A percentile compares a stretch with the other conserved stretches of the same genome.
Conservation (phyloP, 2,797 vertebrate genomes). For the Octomys mimax region DNA sequence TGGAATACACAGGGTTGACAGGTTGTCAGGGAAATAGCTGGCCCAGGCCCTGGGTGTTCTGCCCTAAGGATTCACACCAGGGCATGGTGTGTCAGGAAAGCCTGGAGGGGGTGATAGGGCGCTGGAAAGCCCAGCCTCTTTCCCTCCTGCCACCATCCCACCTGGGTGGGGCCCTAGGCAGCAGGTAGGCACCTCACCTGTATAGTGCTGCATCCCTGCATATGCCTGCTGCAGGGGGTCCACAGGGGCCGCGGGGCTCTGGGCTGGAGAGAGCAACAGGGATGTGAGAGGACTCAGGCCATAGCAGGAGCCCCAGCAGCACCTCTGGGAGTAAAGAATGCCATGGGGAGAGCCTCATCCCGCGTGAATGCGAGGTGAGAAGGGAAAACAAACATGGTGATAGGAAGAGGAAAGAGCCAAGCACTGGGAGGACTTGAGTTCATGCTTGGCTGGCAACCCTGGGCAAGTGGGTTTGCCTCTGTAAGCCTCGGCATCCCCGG, state of each 20-base stretch:
- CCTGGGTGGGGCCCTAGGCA: neutral
- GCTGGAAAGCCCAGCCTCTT: neutral
- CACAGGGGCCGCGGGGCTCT: constrained; percentile 94
- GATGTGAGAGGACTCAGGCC: neutral
- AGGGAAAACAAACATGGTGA: neutral
- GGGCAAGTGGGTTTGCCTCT: neutral
- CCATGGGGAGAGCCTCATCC: neutral
- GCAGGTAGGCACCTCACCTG: constrained; percentile 88
- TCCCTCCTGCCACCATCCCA: neutral
- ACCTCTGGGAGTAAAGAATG: neutral
- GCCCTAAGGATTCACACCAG: neutral
- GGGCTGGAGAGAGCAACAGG: constrained; percentile 88
- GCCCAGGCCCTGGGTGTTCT: neutral
- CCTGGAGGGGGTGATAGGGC: neutral
- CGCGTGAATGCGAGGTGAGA: neutral
- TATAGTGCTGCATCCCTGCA: constrained; percentile 97
- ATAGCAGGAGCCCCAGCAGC: neutral
- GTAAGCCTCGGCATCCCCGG: neutral
- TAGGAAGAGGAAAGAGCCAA: neutral
- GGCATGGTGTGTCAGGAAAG: too few relatives aligned
- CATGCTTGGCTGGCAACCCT: neutral
- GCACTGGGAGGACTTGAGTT: neutral
- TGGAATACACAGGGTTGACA: neutral
- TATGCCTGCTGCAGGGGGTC: constrained; percentile 97
- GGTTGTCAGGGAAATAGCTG: neutral